Evolutionary conservation across 2,888 invertebrate species (phyloP).

Genomic region (Trachelus stipa): DNA sequence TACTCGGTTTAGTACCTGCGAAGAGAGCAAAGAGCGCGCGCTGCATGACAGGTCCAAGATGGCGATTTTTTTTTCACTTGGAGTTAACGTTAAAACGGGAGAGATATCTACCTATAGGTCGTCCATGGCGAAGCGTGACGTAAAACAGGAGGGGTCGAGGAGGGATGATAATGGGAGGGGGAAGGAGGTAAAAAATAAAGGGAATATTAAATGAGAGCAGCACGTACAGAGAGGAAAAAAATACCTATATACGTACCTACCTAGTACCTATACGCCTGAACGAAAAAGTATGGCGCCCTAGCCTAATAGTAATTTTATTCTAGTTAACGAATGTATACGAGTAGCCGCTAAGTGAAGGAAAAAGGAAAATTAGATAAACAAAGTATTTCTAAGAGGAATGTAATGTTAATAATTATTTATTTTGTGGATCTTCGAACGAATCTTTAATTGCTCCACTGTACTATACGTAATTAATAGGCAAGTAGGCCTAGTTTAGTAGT

Average conservation of each 20-base stretch:
- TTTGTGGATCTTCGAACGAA: slow-evolving; percentile 62
- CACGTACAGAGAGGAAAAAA: slow-evolving; percentile 27
- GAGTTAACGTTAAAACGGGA: neutral
- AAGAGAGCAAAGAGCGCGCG: slow-evolving; percentile 45
- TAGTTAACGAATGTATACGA: slow-evolving; percentile 68
- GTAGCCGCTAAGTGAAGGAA: slow-evolving; percentile 59
- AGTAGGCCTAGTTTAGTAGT: slow-evolving; percentile 31
- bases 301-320: slow-evolving; percentile 61
- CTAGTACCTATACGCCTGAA: slow-evolving; percentile 43
- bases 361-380: slow-evolving; percentile 29
- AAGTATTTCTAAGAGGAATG: slow-evolving; percentile 66
- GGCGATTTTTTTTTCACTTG: neutral
- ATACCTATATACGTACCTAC: slow-evolving; percentile 54
- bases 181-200: neutral
- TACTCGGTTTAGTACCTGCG: slow-evolving; percentile 50
- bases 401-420: slow-evolving; percentile 66
- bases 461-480: slow-evolving; percentile 51
- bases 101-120: neutral
- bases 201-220: slow-evolving; percentile 18
- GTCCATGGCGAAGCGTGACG: neutral
- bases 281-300: slow-evolving; percentile 43
- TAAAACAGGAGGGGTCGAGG: neutral
- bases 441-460: slow-evolving; percentile 61
- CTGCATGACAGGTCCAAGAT: slow-evolving; percentile 31
- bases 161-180: neutral